Base-by-base conservation (phyloP, 2,113 vertebrate species). In the Proterorhinus semilunaris region DNA sequence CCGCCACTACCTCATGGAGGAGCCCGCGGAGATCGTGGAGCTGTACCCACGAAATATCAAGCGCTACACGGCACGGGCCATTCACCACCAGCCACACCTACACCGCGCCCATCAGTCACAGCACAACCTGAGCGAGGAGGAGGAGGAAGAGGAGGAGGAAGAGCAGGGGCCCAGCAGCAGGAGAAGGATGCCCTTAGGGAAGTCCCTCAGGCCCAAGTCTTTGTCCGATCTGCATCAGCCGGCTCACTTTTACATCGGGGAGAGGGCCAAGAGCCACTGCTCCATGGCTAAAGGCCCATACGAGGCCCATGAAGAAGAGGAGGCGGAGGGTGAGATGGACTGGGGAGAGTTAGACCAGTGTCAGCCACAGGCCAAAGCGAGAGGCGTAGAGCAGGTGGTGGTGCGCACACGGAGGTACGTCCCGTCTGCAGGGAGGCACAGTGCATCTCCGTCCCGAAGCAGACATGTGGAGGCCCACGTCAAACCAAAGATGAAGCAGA, bases 61-160 rank as follows among this genome's bases (percentile, higher is more conserved):
- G n/a, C 91, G 84, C 9, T 94, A 92, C 0, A 50, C 90, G 7
- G 63, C 93, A 36, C 82, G 81, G 47, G 69, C 79, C 0, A 71
- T 91, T 0, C 88, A 76, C 15, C 84, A 89, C 47, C 76, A 84
- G 7, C 82, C 86, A 12, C 93, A 77, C 6, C 55, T 71, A 3
- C 76, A 85, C 55, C 69, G 78, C 11, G 48, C 79, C 15, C 77
- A 89, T 10, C 53, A 63, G 1, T 78, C 83, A 6, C 86, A 94
- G 15, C 90, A 94, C 13, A 93, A 91, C 77, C 83, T 91, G n/a
- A 95, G 92, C 4, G 94, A 95, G 63, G 92, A 95, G 62, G 92
- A 92, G 4, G 91, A 92, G 3, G 93, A n/a, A n/a, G n/a, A n/a
- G n/a, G n/a, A 94, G 16, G 94, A 94, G 2, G 94, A 93, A 0